A percentile compares a stretch with the other conserved stretches of the same genome.
phyloP scores from a whole-genome alignment of 1,140 invertebrate genomes.

The Aphis gossypii region DNA sequence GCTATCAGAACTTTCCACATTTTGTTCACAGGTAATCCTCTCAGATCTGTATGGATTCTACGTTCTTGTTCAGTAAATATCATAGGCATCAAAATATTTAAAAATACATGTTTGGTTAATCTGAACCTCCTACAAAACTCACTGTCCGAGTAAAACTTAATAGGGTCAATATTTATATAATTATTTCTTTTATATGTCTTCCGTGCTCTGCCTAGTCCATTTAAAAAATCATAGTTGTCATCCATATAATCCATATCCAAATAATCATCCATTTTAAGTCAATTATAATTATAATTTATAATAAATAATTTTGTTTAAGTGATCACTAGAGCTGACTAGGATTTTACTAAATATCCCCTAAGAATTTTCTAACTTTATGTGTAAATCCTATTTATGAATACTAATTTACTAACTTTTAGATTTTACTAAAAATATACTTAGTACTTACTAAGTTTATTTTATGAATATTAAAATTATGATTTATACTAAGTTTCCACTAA shows the following conservation, averaged over 20 bases:
- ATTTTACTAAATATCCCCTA: conserved; percentile 15
- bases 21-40: conserved; percentile 15
- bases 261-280: conserved; percentile 28
- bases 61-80: conserved; percentile 30
- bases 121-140: conserved; percentile 37
- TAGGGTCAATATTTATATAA: not conserved
- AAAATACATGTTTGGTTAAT: conserved; percentile 31
- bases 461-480: not conserved
- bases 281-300: not conserved
- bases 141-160: conserved; percentile 6
- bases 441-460: not conserved
- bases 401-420: not conserved
- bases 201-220: not conserved
- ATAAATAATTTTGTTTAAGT: not conserved
- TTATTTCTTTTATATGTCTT: conserved; percentile 32
- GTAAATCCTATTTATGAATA: conserved; percentile 5
- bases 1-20: conserved; percentile 21
- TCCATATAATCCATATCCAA: not conserved
- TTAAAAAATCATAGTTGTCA: conserved; percentile 33
- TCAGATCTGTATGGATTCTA: not conserved
- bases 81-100: conserved; percentile 10
- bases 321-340: not conserved
- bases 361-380: conserved; percentile 4
- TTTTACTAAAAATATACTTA: conserved; percentile 12
- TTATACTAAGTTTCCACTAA: not conserved